Evolutionary conservation across 2,888 invertebrate genomes (phyloP).

Genomic region (Oithona nana): DNA sequence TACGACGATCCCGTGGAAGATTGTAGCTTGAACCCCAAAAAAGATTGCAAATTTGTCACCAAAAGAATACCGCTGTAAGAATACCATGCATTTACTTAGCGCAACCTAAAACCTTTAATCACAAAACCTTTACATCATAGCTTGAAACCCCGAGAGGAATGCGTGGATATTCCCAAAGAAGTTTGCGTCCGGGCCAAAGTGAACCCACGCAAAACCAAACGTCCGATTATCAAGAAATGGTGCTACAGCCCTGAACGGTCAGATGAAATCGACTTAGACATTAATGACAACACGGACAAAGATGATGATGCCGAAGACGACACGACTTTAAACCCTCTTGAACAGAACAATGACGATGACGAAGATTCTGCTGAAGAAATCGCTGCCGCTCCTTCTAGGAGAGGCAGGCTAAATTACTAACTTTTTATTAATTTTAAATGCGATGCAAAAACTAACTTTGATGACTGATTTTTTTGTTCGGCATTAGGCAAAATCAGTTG

Average conservation of each 20-base stretch:
- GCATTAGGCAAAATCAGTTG: too few species aligned
- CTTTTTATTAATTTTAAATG: too few species aligned
- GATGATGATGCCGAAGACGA: not conserved
- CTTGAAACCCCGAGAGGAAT: not conserved
- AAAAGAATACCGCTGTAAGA: not conserved
- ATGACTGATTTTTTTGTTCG: too few species aligned
- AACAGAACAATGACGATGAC: too few species aligned
- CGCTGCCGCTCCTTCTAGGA: too few species aligned
- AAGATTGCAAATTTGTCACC: not conserved
- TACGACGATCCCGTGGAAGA: constrained; percentile 2
- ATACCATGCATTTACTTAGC: too few species aligned
- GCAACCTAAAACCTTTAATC: too few species aligned
- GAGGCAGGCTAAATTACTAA: too few species aligned
- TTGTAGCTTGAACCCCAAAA: not conserved
- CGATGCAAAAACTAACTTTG: too few species aligned
- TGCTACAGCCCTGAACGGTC: constrained; percentile 1
- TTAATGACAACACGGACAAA: not conserved
- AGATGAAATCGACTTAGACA: not conserved
- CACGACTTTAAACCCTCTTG: too few species aligned
- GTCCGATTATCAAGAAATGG: constrained; percentile 10
- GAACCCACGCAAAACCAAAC: not conserved
- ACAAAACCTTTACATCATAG: too few species aligned
- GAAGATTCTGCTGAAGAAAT: too few species aligned
- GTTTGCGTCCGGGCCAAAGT: not conserved
- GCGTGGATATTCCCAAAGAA: constrained; percentile 14